Evolutionary conservation across 2,888 invertebrate species (phyloP), one percentile per base, ranked within the genome.

Genomic region (Parascotia fuliginaria): DNA sequence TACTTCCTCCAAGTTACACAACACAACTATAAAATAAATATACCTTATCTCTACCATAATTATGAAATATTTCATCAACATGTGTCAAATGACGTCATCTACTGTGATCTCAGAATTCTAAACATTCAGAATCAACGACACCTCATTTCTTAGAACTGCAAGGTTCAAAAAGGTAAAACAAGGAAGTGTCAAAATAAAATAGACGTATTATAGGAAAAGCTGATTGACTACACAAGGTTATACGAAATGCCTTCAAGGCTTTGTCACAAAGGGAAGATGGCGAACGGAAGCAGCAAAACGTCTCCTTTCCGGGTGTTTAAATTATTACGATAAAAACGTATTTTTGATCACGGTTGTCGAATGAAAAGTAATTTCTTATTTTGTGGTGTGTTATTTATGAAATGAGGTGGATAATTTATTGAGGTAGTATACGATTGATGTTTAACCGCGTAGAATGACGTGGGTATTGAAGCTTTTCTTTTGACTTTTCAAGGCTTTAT

Each of bases 221-320:
- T 44, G 34, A 56, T 55, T 36, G 37, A 47, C 39, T 28, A 41
- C 57, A 41, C 9, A 66, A 68, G 69, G 69, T 22, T n/a, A n/a
- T 43, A 47, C 37, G 33, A 52, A 51, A 24, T 39, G 32, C n/a
- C n/a, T 28, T 41, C 57, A 60, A 63, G 60, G 55, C 14, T 54
- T 9, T 1, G 12, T 37, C 36, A 56, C 52, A 59, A 66, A 55
- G 45, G 56, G 63, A 63, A 62, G 63, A 62, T 45, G 27, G 22
- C 48, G 42, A 57, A 63, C 66, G 67, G 67, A 69, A 67, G 57
- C 49, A n/a, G n/a, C n/a, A 9, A 33, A 32, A 42, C 37, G 40
- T 43, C 9, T 24, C 37, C 51, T 39, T 67, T 67, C 67, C 67
- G 55, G 48, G 34, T 24, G 43, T 38, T 39, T 46, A 38, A 24